Conservation (phyloP, 2,888 invertebrate genomes). For the Acronicta alni region DNA sequence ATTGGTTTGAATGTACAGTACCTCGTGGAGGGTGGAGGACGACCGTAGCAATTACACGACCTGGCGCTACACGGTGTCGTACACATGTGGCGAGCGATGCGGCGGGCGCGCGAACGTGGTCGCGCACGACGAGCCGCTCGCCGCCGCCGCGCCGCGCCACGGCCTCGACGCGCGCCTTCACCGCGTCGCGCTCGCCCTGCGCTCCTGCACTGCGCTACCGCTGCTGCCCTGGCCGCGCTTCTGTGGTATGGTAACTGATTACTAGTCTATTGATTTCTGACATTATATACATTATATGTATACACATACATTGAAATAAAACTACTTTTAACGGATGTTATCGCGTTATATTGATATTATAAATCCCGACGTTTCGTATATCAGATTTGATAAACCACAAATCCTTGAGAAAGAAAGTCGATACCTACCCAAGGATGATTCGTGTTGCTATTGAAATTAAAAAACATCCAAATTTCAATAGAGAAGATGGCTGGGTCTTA, state of each 20-base stretch:
- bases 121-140: slow-evolving; percentile 47
- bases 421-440: too few relatives aligned
- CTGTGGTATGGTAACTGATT: too few relatives aligned
- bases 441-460: too few relatives aligned
- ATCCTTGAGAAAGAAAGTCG: too few relatives aligned
- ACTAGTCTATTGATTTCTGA: too few relatives aligned
- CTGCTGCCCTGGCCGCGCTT: slow-evolving; percentile 68
- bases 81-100: slow-evolving; percentile 70
- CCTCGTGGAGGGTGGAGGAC: slow-evolving; percentile 67
- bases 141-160: slow-evolving; percentile 35
- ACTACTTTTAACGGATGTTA: too few relatives aligned
- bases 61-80: slow-evolving; percentile 70
- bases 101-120: slow-evolving; percentile 58
- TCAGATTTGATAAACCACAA: too few relatives aligned
- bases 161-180: slow-evolving; percentile 48
- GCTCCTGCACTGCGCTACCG: slow-evolving; percentile 59
- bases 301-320: too few relatives aligned
- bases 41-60: slow-evolving; percentile 71
- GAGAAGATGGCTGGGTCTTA: neutral
- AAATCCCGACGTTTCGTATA: too few relatives aligned
- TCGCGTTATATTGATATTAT: too few relatives aligned
- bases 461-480: slow-evolving; percentile 60
- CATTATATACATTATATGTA: too few relatives aligned
- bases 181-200: slow-evolving; percentile 51
- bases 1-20: slow-evolving; percentile 44